Evolutionary conservation across 2,888 invertebrate species (phyloP).

Genomic region (Pherbina coryleti): DNA sequence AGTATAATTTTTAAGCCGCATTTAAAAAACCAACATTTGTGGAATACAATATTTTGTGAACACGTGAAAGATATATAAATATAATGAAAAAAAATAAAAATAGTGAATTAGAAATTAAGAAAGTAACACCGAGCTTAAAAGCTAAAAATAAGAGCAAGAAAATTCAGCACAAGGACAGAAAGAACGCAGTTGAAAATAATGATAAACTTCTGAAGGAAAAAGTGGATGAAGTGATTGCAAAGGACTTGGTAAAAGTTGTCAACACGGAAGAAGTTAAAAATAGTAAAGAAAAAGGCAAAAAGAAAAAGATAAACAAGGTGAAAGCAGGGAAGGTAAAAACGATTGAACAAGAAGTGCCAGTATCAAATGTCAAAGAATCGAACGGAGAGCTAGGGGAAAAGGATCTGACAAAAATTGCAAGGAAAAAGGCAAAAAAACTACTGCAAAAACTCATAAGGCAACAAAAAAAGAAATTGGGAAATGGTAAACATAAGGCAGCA

Average conservation of each 20-base stretch:
- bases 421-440: slow-evolving; percentile 59
- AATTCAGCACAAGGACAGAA: slow-evolving; percentile 36
- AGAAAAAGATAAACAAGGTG: not conserved
- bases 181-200: not conserved
- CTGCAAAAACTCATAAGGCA: slow-evolving; percentile 56
- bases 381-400: slow-evolving; percentile 31
- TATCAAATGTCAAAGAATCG: not conserved
- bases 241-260: not conserved
- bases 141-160: slow-evolving; percentile 45
- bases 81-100: slow-evolving; percentile 44
- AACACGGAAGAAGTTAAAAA: not conserved
- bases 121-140: slow-evolving; percentile 46
- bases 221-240: not conserved
- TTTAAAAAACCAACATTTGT: too few species aligned
- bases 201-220: not conserved
- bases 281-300: not conserved
- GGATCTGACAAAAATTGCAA: slow-evolving; percentile 55
- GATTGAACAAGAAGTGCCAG: slow-evolving; percentile 22
- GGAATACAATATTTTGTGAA: not conserved
- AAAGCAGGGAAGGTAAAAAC: not conserved
- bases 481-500: not conserved
- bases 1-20: not conserved
- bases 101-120: slow-evolving; percentile 36
- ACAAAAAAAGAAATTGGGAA: slow-evolving; percentile 41
- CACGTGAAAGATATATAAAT: slow-evolving; percentile 40